phyloP scores from a whole-genome alignment of 1,140 invertebrate genomes.

The Helicoverpa zea region DNA sequence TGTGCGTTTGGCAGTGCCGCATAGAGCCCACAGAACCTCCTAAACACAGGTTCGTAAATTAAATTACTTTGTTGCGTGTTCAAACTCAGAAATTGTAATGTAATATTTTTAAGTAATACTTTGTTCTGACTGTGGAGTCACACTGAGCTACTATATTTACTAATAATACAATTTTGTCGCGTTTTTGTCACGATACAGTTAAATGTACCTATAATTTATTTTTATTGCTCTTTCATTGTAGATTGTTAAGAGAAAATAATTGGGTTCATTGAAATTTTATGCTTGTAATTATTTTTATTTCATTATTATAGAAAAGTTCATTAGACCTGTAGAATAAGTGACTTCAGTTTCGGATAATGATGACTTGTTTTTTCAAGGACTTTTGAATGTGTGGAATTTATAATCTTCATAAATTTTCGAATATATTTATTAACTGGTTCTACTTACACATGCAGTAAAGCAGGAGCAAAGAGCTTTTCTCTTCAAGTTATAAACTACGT shows the following conservation, averaged over 20 bases:
- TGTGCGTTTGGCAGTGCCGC: slow-evolving; percentile 62
- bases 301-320: background rate
- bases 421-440: too few relatives aligned
- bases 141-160: slow-evolving; percentile 16
- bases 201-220: background rate
- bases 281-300: background rate
- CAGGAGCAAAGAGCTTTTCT: too few relatives aligned
- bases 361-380: too few relatives aligned
- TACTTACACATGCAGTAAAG: too few relatives aligned
- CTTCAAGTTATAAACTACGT: too few relatives aligned
- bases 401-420: too few relatives aligned
- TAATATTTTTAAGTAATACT: slow-evolving; percentile 50
- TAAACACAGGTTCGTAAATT: slow-evolving; percentile 78
- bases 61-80: slow-evolving; percentile 80
- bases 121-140: slow-evolving; percentile 24
- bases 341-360: too few relatives aligned
- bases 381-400: too few relatives aligned
- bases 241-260: background rate
- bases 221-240: slow-evolving; percentile 7
- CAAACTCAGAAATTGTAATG: slow-evolving; percentile 47
- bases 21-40: slow-evolving; percentile 53
- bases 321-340: too few relatives aligned
- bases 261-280: background rate
- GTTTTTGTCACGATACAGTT: slow-evolving; percentile 4
- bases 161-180: slow-evolving; percentile 24